phyloP scores from a whole-genome alignment of 2,113 vertebrate species.

The Daubentonia madagascariensis region DNA sequence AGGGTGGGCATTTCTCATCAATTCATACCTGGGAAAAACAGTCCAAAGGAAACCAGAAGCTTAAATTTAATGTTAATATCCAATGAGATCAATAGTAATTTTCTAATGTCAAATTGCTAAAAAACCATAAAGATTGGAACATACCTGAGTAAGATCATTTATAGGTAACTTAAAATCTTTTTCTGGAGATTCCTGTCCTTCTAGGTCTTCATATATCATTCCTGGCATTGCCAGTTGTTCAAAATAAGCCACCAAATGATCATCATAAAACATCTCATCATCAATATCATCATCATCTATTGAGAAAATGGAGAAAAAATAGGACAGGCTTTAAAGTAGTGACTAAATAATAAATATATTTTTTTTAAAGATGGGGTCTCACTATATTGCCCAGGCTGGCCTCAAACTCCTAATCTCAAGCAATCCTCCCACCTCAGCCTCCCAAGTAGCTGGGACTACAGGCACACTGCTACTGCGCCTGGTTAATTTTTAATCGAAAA shows the following conservation, averaged over 20 bases:
- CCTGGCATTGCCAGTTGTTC: slow-evolving; percentile 89
- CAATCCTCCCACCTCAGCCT: no score
- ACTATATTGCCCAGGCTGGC: no score
- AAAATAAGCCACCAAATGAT: slow-evolving; percentile 93
- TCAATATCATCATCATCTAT: slow-evolving; percentile 93
- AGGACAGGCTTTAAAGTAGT: neutral
- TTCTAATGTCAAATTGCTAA: slow-evolving; percentile 28
- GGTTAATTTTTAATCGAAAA: neutral
- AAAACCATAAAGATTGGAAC: neutral
- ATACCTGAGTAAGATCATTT: slow-evolving; percentile 65
- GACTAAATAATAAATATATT: neutral
- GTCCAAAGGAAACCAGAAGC: neutral
- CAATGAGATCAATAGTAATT: slow-evolving; percentile 1
- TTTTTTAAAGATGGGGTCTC: no score
- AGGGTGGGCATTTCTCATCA: neutral
- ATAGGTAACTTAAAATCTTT: slow-evolving; percentile 69
- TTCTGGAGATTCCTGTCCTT: slow-evolving; percentile 86
- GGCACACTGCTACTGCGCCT: no score
- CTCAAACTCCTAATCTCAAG: no score
- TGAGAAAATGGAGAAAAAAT: slow-evolving; percentile 45
- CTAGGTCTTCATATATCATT: slow-evolving; percentile 85
- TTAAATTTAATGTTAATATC: neutral
- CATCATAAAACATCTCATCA: slow-evolving; percentile 91
- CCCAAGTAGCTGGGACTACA: no score
- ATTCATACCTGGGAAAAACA: neutral